phyloP scores from a whole-genome alignment of 2,113 vertebrate species.

The Ceratotherium simum region DNA sequence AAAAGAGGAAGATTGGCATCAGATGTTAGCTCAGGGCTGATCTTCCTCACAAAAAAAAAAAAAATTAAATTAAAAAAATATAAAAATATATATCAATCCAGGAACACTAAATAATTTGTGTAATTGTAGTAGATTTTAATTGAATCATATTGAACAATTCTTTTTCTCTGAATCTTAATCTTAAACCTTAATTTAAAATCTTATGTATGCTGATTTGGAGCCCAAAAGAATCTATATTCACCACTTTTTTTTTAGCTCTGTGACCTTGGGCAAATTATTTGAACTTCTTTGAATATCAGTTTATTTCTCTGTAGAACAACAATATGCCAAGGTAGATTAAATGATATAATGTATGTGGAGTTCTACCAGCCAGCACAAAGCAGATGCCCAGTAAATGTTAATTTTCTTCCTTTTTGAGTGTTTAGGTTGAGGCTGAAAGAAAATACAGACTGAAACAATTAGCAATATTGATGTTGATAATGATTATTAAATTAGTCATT shows the following conservation, averaged over 20 bases:
- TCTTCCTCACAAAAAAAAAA: too few species aligned
- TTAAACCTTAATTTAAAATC: background rate
- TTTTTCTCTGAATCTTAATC: background rate
- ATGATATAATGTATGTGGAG: background rate
- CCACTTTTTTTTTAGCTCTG: background rate
- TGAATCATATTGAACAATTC: background rate
- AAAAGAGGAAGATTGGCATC: too few species aligned
- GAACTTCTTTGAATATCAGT: background rate
- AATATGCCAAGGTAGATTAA: background rate
- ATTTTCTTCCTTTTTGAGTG: background rate
- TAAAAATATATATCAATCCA: background rate
- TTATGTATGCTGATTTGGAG: background rate
- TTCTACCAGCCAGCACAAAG: background rate
- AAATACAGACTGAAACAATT: background rate
- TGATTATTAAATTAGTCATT: background rate
- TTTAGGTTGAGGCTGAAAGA: background rate
- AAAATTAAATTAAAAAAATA: too few species aligned
- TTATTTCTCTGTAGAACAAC: conserved; percentile 19
- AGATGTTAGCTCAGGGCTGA: too few species aligned
- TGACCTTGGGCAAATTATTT: conserved; percentile 5
- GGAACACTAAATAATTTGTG: background rate
- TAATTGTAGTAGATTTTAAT: background rate
- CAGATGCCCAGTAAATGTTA: background rate
- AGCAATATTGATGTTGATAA: background rate
- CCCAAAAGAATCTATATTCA: background rate